phyloP scores from a whole-genome alignment of 2,797 vertebrate species.

The Hafferia zeledoni region DNA sequence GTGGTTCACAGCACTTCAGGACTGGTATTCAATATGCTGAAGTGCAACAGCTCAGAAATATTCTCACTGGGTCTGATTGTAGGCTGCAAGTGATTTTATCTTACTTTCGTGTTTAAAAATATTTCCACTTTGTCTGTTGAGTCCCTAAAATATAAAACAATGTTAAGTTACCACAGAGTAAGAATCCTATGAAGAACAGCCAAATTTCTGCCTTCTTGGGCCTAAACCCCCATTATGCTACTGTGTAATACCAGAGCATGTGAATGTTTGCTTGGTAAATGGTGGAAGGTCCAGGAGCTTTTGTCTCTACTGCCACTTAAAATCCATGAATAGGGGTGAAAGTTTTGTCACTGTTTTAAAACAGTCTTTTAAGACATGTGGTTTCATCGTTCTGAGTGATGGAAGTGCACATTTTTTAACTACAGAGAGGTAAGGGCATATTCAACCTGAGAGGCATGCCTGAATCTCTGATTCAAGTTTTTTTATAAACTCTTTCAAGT shows the following conservation, averaged over 20 bases:
- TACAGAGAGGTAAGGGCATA: neutral
- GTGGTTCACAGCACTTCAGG: neutral
- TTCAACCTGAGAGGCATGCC: neutral
- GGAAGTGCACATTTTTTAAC: neutral
- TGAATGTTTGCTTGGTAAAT: neutral
- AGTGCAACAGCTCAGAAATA: neutral
- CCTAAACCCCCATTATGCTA: neutral
- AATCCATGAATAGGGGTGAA: neutral
- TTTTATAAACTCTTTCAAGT: neutral
- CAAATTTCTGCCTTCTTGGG: neutral
- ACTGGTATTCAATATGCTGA: neutral
- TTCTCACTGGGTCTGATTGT: neutral
- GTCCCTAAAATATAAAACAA: neutral
- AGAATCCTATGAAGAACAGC: neutral
- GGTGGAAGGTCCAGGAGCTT: neutral
- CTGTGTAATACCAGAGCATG: neutral
- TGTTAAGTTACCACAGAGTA: neutral
- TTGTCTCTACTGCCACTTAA: neutral
- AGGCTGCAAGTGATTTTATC: neutral
- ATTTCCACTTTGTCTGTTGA: neutral
- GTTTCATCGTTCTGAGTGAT: neutral
- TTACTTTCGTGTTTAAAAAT: neutral
- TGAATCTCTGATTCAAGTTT: neutral
- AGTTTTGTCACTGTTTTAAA: neutral
- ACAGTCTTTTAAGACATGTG: neutral